These are phyloP conservation scores for Tylochromis polylepis DNA, from an alignment of 2,113 vertebrate genomes.

Conservation along the genomic window DNA sequence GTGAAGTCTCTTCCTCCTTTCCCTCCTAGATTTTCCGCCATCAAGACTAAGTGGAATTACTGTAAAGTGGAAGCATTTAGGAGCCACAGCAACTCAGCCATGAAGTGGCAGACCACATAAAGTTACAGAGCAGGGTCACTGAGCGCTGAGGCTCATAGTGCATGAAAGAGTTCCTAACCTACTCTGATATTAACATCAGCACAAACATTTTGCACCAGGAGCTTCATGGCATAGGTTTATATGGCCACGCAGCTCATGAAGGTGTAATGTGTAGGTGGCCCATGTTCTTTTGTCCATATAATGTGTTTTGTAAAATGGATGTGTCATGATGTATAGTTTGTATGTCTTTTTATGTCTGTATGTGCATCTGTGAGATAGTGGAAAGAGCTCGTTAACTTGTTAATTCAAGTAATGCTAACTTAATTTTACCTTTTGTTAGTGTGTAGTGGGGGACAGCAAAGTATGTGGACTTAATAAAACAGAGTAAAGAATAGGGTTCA, in stretches of 20 bases:
- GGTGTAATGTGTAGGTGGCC: neutral
- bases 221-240: neutral
- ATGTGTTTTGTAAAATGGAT: neutral
- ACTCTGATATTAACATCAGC: neutral
- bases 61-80: neutral
- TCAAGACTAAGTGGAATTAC: neutral
- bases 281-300: neutral
- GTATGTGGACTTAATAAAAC: neutral
- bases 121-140: neutral
- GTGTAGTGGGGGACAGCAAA: neutral
- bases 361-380: neutral
- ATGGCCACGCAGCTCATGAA: neutral
- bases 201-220: neutral
- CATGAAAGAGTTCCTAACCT: neutral
- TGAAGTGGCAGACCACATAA: neutral
- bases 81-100: neutral
- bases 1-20: neutral
- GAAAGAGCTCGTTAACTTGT: neutral
- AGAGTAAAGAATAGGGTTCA: neutral
- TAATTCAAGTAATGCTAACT: neutral
- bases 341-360: neutral
- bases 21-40: neutral
- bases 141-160: neutral
- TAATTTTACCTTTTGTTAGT: neutral
- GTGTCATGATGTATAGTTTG: neutral